phyloP scores from a whole-genome alignment of 2,113 vertebrate species.

The Acrocephalus arundinaceus region DNA sequence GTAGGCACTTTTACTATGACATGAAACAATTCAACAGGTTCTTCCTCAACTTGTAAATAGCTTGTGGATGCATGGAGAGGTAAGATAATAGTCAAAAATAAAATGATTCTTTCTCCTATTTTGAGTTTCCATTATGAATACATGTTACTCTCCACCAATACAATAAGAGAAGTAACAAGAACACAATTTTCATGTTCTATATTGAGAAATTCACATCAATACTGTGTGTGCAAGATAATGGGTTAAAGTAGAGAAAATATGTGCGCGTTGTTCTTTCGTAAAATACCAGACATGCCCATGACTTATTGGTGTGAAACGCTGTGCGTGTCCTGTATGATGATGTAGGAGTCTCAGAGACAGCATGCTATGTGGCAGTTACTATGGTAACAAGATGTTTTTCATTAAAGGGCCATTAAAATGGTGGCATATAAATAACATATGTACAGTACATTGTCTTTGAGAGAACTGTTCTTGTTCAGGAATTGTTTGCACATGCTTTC shows the following conservation, averaged over 20 bases:
- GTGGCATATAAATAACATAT: conserved; percentile 79
- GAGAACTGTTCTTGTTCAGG: conserved; percentile 54
- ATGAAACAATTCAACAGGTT: background rate
- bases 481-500: conserved; percentile 61
- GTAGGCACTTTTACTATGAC: background rate
- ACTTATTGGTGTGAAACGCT: conserved; percentile 58
- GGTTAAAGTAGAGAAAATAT: conserved; percentile 13
- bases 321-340: conserved; percentile 59
- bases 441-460: conserved; percentile 68
- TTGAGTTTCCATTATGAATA: background rate
- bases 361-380: conserved; percentile 67
- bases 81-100: background rate
- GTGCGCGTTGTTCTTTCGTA: conserved; percentile 4
- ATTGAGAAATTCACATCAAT: conserved; percentile 2
- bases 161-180: background rate
- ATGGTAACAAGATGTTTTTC: conserved; percentile 77
- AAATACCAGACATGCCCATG: conserved; percentile 52
- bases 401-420: conserved; percentile 73
- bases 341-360: conserved; percentile 62
- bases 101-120: background rate
- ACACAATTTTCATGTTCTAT: background rate
- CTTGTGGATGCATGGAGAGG: background rate
- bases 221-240: background rate
- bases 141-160: background rate
- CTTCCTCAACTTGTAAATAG: background rate